Conservation (phyloP, 2,113 vertebrate genomes). For the Oreamnos americanus region DNA sequence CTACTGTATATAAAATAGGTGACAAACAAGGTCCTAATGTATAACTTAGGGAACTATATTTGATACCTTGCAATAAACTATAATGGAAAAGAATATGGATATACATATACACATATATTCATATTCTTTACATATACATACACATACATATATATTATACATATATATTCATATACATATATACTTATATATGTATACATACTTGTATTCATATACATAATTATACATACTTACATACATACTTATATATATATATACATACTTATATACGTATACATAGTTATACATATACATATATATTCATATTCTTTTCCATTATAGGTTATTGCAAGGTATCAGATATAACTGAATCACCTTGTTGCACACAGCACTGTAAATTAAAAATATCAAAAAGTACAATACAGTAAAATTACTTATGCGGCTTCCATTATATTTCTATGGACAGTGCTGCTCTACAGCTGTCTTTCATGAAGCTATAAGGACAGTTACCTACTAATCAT, state of each 20-base stretch:
- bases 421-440: background rate
- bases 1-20: background rate
- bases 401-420: background rate
- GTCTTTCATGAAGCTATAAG: background rate
- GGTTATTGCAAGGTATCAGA: too few relatives aligned
- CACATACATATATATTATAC: too few relatives aligned
- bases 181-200: too few relatives aligned
- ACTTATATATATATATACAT: too few relatives aligned
- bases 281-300: too few relatives aligned
- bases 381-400: background rate
- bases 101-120: too few relatives aligned
- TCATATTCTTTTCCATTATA: too few relatives aligned
- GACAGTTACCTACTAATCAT: background rate
- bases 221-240: too few relatives aligned
- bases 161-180: too few relatives aligned
- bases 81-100: background rate
- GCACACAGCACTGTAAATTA: background rate
- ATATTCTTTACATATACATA: too few relatives aligned
- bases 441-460: background rate
- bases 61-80: background rate
- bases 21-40: background rate
- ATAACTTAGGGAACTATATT: background rate
- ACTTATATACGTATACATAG: too few relatives aligned
- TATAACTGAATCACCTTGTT: background rate
- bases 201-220: background rate